Conservation (phyloP, 1,140 invertebrate genomes). For the Drosophila ananassae region DNA sequence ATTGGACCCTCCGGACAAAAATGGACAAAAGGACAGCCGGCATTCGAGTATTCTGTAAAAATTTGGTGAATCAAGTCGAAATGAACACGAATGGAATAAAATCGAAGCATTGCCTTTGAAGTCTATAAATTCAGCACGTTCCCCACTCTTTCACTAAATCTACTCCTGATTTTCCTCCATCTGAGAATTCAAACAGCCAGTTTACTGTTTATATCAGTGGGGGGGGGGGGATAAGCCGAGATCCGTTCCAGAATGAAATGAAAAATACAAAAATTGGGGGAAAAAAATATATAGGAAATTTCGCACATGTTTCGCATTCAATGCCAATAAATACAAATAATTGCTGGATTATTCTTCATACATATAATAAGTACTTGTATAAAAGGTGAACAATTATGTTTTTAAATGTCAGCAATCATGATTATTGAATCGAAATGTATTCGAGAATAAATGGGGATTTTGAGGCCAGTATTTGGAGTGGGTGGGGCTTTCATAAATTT, state of each 20-base stretch:
- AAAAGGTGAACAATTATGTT: neutral
- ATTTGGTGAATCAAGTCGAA: neutral
- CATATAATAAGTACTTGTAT: neutral
- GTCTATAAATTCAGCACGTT: slow-evolving; percentile 5
- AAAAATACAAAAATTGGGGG: neutral
- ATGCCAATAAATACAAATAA: neutral
- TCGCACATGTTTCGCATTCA: neutral
- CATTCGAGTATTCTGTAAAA: no score
- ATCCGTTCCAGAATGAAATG: neutral
- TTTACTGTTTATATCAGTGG: neutral
- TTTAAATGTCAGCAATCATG: no score
- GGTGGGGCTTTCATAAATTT: no score
- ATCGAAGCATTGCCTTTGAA: slow-evolving; percentile 14
- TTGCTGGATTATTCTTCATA: neutral
- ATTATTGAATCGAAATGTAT: no score
- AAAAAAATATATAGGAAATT: neutral
- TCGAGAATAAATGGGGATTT: no score
- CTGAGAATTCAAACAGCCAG: neutral
- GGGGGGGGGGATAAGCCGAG: slow-evolving; percentile 8
- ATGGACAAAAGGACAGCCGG: neutral
- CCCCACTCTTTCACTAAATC: neutral
- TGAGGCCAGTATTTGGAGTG: no score
- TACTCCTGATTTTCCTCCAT: neutral
- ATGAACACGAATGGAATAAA: neutral
- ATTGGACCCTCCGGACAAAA: neutral